Conservation (phyloP, 2,113 vertebrate genomes). For the Lampris megalopsis region DNA sequence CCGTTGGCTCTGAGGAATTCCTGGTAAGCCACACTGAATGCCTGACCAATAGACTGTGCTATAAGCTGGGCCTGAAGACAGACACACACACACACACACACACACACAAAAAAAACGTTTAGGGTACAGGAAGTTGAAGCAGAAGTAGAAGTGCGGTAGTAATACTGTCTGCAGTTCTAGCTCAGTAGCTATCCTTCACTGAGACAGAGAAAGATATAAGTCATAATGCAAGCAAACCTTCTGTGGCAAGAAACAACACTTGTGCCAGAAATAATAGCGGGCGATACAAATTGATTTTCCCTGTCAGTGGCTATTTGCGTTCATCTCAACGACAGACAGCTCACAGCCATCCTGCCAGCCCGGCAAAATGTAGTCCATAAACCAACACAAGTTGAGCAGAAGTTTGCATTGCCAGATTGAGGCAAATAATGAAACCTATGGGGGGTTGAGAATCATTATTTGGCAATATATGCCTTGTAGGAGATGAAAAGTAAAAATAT, state of each 20-base stretch:
- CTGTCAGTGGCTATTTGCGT: slow-evolving; percentile 25
- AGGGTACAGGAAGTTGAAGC: background rate
- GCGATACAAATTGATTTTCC: slow-evolving; percentile 26
- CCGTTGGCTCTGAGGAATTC: slow-evolving; percentile 98
- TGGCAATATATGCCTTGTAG: too few relatives aligned
- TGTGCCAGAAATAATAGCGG: slow-evolving; percentile 18
- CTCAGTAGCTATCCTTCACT: slow-evolving; percentile 1
- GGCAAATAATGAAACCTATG: too few relatives aligned
- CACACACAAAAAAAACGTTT: background rate
- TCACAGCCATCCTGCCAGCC: background rate
- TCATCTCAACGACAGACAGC: background rate
- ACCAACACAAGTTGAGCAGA: background rate
- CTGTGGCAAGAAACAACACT: slow-evolving; percentile 11
- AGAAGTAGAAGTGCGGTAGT: background rate
- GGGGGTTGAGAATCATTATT: too few relatives aligned
- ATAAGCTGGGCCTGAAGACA: slow-evolving; percentile 93
- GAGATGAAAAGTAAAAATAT: too few relatives aligned
- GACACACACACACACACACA: background rate
- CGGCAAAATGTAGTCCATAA: background rate
- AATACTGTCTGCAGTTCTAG: background rate
- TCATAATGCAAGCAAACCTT: slow-evolving; percentile 5
- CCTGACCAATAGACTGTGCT: slow-evolving; percentile 98
- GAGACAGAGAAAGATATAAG: slow-evolving; percentile 10
- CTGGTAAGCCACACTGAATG: slow-evolving; percentile 98
- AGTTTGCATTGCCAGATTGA: too few relatives aligned